phyloP scores from a whole-genome alignment of 2,888 invertebrate species.

The Acheta domesticus region DNA sequence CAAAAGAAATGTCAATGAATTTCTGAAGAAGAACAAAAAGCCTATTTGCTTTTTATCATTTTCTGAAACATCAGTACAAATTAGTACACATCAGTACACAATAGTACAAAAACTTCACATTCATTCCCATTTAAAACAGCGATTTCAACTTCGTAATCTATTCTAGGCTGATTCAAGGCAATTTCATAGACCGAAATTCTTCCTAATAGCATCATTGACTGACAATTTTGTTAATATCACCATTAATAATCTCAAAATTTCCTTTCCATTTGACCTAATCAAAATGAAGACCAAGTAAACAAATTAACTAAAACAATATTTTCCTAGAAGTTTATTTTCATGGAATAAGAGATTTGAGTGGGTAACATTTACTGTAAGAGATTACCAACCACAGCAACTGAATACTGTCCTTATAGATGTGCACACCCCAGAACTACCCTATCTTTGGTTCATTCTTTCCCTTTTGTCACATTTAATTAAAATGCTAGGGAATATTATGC shows the following conservation, averaged over 20 bases:
- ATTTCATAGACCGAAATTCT: constrained; percentile 89
- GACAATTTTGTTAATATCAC: constrained; percentile 84
- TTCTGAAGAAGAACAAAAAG: not conserved
- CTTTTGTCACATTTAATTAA: too few species aligned
- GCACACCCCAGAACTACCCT: too few species aligned
- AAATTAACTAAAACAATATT: not conserved
- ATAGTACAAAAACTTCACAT: too few species aligned
- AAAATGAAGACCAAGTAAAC: constrained; percentile 23
- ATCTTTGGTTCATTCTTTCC: too few species aligned
- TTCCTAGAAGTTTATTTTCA: too few species aligned
- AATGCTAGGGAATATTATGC: too few species aligned
- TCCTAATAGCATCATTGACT: constrained; percentile 72
- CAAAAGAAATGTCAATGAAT: not conserved
- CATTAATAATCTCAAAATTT: constrained; percentile 73
- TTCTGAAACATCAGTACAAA: too few species aligned
- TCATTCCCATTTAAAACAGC: constrained; percentile 68
- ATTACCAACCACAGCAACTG: too few species aligned
- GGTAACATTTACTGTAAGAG: too few species aligned
- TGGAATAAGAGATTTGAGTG: too few species aligned
- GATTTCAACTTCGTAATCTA: constrained; percentile 89
- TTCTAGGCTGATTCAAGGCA: constrained; percentile 87
- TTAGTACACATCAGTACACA: not conserved
- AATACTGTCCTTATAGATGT: too few species aligned
- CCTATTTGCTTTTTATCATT: not conserved
- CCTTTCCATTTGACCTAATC: constrained; percentile 59